Percentiles rank a stretch among this genome's conserved stretches.
Conservation (phyloP, 2,888 invertebrate species). For the Perithous albicinctus region DNA sequence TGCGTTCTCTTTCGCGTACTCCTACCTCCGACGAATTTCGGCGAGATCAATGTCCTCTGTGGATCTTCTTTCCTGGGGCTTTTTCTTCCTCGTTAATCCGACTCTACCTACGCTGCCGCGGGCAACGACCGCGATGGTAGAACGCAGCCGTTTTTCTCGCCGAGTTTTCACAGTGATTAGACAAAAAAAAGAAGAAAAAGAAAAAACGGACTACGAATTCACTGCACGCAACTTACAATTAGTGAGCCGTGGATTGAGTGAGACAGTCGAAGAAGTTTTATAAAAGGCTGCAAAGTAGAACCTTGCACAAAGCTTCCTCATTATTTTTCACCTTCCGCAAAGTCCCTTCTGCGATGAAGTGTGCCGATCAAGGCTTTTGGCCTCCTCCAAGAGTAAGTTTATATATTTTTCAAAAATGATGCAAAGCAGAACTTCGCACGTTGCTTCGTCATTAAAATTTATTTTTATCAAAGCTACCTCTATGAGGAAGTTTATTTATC, state of each 20-base stretch:
- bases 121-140: conserved; percentile 18
- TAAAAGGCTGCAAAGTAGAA: too few relatives aligned
- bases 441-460: too few relatives aligned
- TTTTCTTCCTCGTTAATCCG: conserved; percentile 1
- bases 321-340: too few relatives aligned
- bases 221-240: not conserved
- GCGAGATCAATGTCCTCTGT: conserved; percentile 30
- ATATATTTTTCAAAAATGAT: too few relatives aligned
- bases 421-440: too few relatives aligned
- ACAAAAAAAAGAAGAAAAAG: too few relatives aligned
- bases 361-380: too few relatives aligned
- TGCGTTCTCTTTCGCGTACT: not conserved
- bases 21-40: conserved; percentile 15
- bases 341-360: not conserved
- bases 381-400: too few relatives aligned
- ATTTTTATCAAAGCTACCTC: too few relatives aligned
- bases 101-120: not conserved
- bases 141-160: conserved; percentile 13
- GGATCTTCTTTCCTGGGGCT: conserved; percentile 15
- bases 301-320: too few relatives aligned
- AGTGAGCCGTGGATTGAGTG: not conserved
- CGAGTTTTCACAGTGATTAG: not conserved
- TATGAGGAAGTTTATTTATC: too few relatives aligned
- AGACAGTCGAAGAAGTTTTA: not conserved
- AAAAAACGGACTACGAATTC: not conserved